Evolutionary conservation across 2,113 vertebrate genomes (phyloP).

Genomic region (Gymnogyps californianus): DNA sequence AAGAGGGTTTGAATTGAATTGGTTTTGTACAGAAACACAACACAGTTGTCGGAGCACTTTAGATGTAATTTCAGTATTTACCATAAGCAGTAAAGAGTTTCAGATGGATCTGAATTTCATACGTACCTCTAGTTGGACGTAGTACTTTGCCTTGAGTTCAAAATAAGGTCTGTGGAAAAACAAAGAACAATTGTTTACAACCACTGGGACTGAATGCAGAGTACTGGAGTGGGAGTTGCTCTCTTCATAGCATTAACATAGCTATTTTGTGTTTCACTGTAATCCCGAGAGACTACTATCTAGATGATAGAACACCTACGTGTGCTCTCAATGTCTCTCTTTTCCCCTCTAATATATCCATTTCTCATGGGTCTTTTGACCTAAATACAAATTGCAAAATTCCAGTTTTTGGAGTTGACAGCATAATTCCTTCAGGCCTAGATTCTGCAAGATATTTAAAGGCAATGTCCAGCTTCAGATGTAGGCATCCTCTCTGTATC

Average conservation of each 20-base stretch:
- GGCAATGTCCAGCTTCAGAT: not conserved
- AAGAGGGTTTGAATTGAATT: not conserved
- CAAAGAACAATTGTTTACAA: not conserved
- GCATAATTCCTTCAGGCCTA: not conserved
- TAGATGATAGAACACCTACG: not conserved
- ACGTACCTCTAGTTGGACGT: slow-evolving; percentile 92
- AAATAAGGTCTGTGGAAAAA: slow-evolving; percentile 87
- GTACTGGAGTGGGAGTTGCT: not conserved
- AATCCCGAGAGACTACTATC: not conserved
- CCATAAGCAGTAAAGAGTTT: not conserved
- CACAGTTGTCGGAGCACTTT: not conserved
- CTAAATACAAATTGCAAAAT: not conserved
- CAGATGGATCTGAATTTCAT: not conserved
- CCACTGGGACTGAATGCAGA: not conserved
- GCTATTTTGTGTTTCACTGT: not conserved
- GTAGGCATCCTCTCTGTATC: not conserved
- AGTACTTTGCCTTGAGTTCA: slow-evolving; percentile 95
- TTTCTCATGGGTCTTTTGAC: not conserved
- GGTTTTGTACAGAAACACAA: not conserved
- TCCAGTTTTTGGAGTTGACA: not conserved
- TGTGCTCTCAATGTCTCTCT: not conserved
- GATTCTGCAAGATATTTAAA: not conserved
- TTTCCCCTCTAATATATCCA: not conserved
- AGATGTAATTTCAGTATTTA: not conserved
- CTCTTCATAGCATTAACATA: not conserved